Percentiles rank a stretch among this genome's conserved stretches.
These are phyloP conservation scores for Poecilobothrus nobilitatus DNA, from an alignment of 2,888 invertebrate species.

Conservation along the genomic window DNA sequence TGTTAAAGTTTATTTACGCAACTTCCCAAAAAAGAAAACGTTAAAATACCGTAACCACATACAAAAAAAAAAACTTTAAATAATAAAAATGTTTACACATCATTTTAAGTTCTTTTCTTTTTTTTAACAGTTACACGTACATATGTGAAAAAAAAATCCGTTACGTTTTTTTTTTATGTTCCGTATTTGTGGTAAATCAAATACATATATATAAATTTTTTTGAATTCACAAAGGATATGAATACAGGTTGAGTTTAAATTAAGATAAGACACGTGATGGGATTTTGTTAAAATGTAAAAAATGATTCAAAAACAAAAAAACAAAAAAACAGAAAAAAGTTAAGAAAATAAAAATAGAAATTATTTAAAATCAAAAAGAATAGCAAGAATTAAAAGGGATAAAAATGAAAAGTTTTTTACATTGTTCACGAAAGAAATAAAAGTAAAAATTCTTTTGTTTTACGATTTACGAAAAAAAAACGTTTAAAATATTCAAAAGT, in stretches of 20 bases:
- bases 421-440: not conserved
- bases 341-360: no score
- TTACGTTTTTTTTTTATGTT: not conserved
- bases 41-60: not conserved
- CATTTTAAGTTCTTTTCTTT: not conserved
- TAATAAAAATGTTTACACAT: conserved; percentile 6
- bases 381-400: not conserved
- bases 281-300: not conserved
- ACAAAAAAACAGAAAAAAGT: no score
- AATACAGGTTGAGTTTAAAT: not conserved
- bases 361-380: not conserved
- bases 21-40: not conserved
- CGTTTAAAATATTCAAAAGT: not conserved
- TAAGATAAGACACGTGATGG: not conserved
- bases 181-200: not conserved
- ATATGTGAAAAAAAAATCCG: no score
- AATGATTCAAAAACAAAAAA: no score
- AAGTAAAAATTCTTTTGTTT: not conserved
- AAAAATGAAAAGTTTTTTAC: not conserved
- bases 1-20: not conserved
- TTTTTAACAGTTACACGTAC: no score
- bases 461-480: no score
- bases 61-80: not conserved
- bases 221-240: conserved; percentile 2
- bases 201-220: not conserved